These are phyloP conservation scores for Sebastes goodei DNA, from an alignment of 2,797 vertebrate species.

Conservation along the genomic window DNA sequence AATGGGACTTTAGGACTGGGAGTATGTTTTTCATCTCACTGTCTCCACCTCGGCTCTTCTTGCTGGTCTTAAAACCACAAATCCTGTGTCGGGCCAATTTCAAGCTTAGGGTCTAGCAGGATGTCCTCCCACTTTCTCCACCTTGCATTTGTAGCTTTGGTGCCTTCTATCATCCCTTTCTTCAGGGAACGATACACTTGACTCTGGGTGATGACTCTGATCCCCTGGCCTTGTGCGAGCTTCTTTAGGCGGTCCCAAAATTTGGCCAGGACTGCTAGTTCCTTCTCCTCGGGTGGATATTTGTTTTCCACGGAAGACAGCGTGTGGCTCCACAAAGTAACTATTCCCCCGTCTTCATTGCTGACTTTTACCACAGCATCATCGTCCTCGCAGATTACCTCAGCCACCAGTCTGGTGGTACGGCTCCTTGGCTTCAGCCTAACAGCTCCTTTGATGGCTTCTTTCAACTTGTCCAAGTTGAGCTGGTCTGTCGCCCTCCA, in stretches of 20 bases:
- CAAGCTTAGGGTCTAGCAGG: too few species aligned
- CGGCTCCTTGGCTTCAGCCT: rapidly evolving
- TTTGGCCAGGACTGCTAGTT: background rate
- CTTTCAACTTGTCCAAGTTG: background rate
- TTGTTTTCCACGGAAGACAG: background rate
- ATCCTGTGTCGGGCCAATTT: too few species aligned
- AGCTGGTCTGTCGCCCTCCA: background rate
- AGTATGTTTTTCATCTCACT: too few species aligned
- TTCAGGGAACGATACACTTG: background rate
- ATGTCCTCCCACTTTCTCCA: too few species aligned
- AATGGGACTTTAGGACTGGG: too few species aligned
- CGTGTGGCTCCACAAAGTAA: background rate
- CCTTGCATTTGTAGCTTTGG: too few species aligned
- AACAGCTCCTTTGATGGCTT: background rate
- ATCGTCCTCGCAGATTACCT: background rate
- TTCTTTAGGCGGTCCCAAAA: background rate
- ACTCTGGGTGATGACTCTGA: background rate
- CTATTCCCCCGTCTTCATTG: background rate
- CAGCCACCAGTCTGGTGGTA: background rate
- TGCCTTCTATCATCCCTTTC: too few species aligned
- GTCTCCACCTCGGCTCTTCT: too few species aligned
- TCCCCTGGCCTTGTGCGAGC: background rate
- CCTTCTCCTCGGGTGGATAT: background rate
- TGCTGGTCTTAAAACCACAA: too few species aligned
- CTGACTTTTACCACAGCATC: background rate